Evolutionary conservation across 2,888 invertebrate genomes (phyloP), one percentile per base, ranked within the genome.

Genomic region (Himalopsyche tibetana): DNA sequence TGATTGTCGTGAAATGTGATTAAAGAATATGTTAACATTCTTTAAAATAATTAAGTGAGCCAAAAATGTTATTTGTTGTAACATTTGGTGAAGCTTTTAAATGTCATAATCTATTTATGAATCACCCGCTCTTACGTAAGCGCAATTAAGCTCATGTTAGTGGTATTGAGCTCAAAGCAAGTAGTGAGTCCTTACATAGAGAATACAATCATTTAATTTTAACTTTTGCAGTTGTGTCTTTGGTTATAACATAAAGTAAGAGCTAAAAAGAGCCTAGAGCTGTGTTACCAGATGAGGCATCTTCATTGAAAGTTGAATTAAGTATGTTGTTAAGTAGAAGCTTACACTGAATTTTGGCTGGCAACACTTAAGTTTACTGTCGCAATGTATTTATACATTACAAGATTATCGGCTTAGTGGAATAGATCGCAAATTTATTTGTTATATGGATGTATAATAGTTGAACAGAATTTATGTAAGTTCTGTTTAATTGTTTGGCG

Each of bases 251-350:
- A 63, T 63, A 63, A n/a, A 63, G 63, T 63, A 63, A 28, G 63
- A 28, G 28, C 63, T 63, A 19, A 19, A 19, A 63, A 63, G 19
- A 19, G 63, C 63, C 63, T n/a, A n/a, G 63, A 19, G 63, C 63
- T 63, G n/a, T 63, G n/a, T n/a, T n/a, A 6, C 63, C 63, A 63
- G 63, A 63, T 63, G 63, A n/a, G 63, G 28, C 63, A 19, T 63
- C 63, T 63, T 63, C 63, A 63, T 63, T 63, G 63, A 63, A 63
- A 63, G 63, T 63, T 63, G 63, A 63, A 63, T 63, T 63, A 63
- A 63, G 63, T 63, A 63, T 28, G 63, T 63, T 63, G 63, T 63
- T 63, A 63, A 63, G 63, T 63, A 63, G 63, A 63, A 63, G 63
- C 63, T 63, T 63, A 63, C 63, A 63, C 63, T 63, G 63, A 63